Evolutionary conservation across 1,140 invertebrate species (phyloP), one percentile per base, ranked within the genome.

Genomic region (Euura saliciscinereae): DNA sequence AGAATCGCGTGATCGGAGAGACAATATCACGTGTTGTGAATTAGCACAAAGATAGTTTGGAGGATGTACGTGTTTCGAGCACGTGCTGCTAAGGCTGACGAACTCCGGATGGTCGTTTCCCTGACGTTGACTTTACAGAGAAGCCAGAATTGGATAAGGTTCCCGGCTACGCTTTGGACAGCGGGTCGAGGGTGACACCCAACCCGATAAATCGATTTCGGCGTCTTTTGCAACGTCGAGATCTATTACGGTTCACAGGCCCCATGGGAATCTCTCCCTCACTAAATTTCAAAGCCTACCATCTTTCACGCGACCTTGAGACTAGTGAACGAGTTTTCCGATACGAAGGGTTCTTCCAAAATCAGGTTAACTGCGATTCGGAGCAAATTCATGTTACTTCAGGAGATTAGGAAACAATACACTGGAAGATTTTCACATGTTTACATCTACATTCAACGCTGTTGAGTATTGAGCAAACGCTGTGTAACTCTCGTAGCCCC

Each of bases 1-100:
- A 69, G 44, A 42, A 44, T 8, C 44, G n/a, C 68, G 68, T 69
- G 68, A 69, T 69, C 68, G 68, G 68, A 69, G 45, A 69, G 68
- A 46, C 43, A 46, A 69, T 11, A 44, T 3, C 51, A 6, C 51
- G 51, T 59, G 28, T 28, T 28, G 28, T 28, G 51, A 59, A 59
- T 59, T 59, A 59, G 51, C 51, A 59, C 3, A 28, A 28, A 28
- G 28, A 28, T 28, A 28, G 28, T 28, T 28, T 28, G 28, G 28
- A 28, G 28, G 28, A 28, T 1, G 0, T 28, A 28, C 28, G 28
- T 28, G 28, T 28, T 28, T 28, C 28, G 28, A 28, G 28, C 28
- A 28, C 28, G 28, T 28, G 28, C 28, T 28, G 28, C 28, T 28
- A 28, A 28, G 28, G 28, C 28, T 28, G 28, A 1, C 28, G 28